Percentiles rank a stretch among this genome's conserved stretches.
Evolutionary conservation across 1,140 invertebrate species (phyloP).

Genomic region (Caenorhabditis brenneri): DNA sequence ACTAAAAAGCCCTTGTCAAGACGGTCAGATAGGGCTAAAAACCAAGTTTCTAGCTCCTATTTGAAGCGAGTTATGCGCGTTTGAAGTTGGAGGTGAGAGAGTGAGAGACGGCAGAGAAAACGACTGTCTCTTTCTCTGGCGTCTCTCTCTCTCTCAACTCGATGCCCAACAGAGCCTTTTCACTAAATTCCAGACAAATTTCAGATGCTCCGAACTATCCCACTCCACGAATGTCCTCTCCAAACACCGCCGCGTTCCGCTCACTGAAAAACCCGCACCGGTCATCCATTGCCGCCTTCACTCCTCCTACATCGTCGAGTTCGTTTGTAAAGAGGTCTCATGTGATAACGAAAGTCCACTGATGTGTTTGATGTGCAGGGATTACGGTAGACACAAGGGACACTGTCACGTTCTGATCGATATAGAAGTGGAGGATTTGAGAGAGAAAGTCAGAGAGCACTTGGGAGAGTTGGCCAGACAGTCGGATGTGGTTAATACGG

Average conservation of each 20-base stretch:
- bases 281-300: slow-evolving; percentile 2
- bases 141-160: too few relatives aligned
- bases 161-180: too few relatives aligned
- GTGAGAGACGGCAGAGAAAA: too few relatives aligned
- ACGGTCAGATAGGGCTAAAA: too few relatives aligned
- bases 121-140: too few relatives aligned
- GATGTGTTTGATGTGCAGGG: slow-evolving; percentile 45
- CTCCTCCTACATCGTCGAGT: slow-evolving; percentile 17
- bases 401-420: slow-evolving; percentile 32
- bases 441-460: slow-evolving; percentile 12
- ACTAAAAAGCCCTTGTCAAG: too few relatives aligned
- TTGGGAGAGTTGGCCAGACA: not conserved
- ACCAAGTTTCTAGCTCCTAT: too few relatives aligned
- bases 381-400: slow-evolving; percentile 38
- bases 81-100: too few relatives aligned
- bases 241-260: not conserved
- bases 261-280: slow-evolving; percentile 16
- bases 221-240: slow-evolving; percentile 42
- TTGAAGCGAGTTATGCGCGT: too few relatives aligned
- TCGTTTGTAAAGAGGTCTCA: slow-evolving; percentile 15
- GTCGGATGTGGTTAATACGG: not conserved
- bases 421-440: slow-evolving; percentile 35
- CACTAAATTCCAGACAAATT: too few relatives aligned
- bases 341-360: slow-evolving; percentile 33
- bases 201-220: slow-evolving; percentile 13